Conservation (phyloP, 2,797 vertebrate species). For the Lateolabrax maculatus region DNA sequence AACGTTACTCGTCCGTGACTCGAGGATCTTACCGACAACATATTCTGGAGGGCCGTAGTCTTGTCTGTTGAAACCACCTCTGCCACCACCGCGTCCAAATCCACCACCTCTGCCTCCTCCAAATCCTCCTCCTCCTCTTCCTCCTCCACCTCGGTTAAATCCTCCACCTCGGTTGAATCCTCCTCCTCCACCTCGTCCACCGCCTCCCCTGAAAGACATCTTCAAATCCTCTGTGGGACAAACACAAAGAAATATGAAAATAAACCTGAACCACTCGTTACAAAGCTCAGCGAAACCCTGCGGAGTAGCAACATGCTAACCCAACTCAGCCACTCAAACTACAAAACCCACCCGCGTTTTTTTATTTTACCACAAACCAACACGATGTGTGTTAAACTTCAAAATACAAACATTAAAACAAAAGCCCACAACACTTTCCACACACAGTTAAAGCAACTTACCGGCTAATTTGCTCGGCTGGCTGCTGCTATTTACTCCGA, state of each 20-base stretch:
- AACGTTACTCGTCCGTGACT: not conserved
- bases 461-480: conserved; percentile 20
- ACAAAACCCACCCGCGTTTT: rapidly evolving
- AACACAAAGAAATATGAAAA: not conserved
- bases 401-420: too few species aligned
- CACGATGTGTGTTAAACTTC: rapidly evolving
- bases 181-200: conserved; percentile 76
- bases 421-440: rapidly evolving
- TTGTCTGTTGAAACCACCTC: conserved; percentile 93
- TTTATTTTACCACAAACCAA: not conserved
- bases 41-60: conserved; percentile 94
- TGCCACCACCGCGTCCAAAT: conserved; percentile 89
- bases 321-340: not conserved
- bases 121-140: conserved; percentile 82
- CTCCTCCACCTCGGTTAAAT: conserved; percentile 71
- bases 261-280: not conserved
- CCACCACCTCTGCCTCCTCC: conserved; percentile 74
- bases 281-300: not conserved
- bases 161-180: conserved; percentile 80
- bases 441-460: not conserved
- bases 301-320: conserved; percentile 47
- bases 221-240: not conserved
- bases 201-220: conserved; percentile 90
- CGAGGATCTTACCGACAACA: conserved; percentile 91
- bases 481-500: not conserved